Evolutionary conservation across 37 sponge, comb jelly and placozoan genomes (phyloP), one percentile per base, ranked within the genome.

Genomic region (Diacarnus erythraeanus): DNA sequence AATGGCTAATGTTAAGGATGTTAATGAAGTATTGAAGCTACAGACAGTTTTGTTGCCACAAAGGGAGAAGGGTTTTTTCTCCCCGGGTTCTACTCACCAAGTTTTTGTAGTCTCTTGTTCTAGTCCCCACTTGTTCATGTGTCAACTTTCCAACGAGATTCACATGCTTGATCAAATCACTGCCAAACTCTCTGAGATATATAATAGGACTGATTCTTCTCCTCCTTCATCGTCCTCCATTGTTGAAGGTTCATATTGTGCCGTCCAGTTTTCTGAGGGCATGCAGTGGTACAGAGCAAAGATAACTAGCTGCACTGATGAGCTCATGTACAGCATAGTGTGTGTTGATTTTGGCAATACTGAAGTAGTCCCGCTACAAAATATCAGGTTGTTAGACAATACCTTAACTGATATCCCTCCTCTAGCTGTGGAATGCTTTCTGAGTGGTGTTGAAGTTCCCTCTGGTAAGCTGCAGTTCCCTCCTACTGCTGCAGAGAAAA

Each of bases 271-370:
- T 51, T 57, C 64, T 27, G 85, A 80, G 57, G 92, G 87, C 43
- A 42, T 43, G 25, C 59, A 31, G 69, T 92, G 85, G 85, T 92
- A 87, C 72, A 51, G 92, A 23, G 88, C 85, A 0, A 40, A 26
- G 17, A 71, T 91, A 2, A 12, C 31, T 15, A 41, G 47, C 21
- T 42, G 36, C 37, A 36, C 43, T 2, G 29, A 36, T 2, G 47
- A 75, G 26, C 38, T 72, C 38, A 66, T 51, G 17, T 84, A 70
- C 39, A 69, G 82, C 3, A 80, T 95, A 12, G 25, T 69, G 36
- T 95, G 70, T 64, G 56, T 95, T 22, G 95, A 95, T 59, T 95
- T 69, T 78, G 95, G 95, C 2, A 95, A 91, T 74, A 37, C 35
- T 0, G 87, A 88, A 30, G n/a, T 60, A 0, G 77, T 86, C 9